These are phyloP conservation scores for Chionomys nivalis DNA, from an alignment of 2,113 vertebrate species.

Conservation along the genomic window DNA sequence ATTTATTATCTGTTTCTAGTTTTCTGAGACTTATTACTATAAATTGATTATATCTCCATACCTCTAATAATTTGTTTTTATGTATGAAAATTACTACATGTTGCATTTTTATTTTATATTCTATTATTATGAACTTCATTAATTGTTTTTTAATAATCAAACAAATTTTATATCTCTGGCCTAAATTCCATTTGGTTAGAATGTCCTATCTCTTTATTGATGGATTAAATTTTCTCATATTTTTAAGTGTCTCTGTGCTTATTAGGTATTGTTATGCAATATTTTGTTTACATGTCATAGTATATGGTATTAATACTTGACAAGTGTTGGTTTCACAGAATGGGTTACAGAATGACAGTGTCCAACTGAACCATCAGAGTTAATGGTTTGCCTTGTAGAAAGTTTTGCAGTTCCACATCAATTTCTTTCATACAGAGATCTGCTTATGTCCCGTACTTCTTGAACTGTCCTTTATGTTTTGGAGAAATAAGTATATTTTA, in stretches of 20 bases:
- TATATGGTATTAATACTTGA: background rate
- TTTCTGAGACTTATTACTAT: background rate
- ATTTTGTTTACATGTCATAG: background rate
- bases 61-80: background rate
- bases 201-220: background rate
- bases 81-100: background rate
- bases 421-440: background rate
- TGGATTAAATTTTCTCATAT: conserved; percentile 2
- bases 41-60: background rate
- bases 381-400: background rate
- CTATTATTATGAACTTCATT: background rate
- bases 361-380: background rate
- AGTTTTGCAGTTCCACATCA: background rate
- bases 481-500: conserved; percentile 10
- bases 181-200: background rate
- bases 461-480: background rate
- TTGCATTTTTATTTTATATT: background rate
- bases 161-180: background rate
- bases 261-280: background rate
- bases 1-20: background rate
- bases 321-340: background rate
- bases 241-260: background rate
- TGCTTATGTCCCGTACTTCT: background rate
- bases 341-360: background rate
- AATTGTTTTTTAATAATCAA: conserved; percentile 46